Evolutionary conservation across 2,888 invertebrate species (phyloP).

Genomic region (Napeogenes sylphis): DNA sequence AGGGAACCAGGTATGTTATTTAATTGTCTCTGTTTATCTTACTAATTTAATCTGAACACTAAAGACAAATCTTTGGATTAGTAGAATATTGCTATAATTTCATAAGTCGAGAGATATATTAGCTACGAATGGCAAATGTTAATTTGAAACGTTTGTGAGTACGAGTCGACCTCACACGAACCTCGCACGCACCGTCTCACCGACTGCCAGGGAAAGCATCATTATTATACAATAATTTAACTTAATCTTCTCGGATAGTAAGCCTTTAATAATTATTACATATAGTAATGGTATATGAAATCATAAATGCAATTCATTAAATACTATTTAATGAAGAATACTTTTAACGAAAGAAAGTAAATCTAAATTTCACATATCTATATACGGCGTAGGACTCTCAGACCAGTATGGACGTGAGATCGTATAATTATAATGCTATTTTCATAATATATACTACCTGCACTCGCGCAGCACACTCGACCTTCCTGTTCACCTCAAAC

Average conservation of each 20-base stretch:
- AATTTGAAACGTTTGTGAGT: conserved; percentile 42
- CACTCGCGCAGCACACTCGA: conserved; percentile 22
- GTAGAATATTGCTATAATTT: no score
- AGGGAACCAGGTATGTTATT: neutral
- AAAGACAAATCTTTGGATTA: no score
- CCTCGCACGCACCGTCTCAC: conserved; percentile 27
- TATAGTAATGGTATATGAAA: neutral
- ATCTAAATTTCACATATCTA: conserved; percentile 7
- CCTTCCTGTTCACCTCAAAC: conserved; percentile 32
- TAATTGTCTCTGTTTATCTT: neutral
- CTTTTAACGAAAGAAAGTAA: neutral
- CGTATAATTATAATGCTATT: conserved; percentile 25
- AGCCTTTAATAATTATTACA: conserved; percentile 10
- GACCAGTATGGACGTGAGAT: conserved; percentile 9
- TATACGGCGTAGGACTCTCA: conserved; percentile 9
- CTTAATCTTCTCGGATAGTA: conserved; percentile 27
- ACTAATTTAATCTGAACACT: neutral
- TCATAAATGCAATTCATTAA: neutral
- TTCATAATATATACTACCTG: conserved; percentile 15
- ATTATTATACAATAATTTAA: conserved; percentile 40
- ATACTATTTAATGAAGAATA: neutral
- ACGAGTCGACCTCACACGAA: conserved; percentile 23
- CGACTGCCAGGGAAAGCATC: conserved; percentile 38
- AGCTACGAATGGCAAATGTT: conserved; percentile 49
- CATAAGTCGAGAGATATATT: conserved; percentile 29